Base-by-base conservation (phyloP, 1,140 invertebrate species). In the Drosophila ogumai region DNA sequence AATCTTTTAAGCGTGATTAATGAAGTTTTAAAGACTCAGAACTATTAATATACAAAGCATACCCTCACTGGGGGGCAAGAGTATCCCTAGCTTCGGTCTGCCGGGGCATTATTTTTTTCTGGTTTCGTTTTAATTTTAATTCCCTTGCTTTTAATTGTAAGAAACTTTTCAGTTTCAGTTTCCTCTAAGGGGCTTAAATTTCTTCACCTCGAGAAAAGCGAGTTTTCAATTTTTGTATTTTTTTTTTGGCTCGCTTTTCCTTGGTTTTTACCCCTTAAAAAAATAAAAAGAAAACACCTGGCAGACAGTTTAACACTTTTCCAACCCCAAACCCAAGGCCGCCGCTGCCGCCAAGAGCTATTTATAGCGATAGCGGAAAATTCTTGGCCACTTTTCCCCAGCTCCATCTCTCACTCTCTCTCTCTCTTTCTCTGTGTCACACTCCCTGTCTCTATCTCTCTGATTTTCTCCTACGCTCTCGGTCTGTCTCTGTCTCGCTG, bases 241-340 rank as follows among this genome's bases (percentile, higher is more conserved):
- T 38, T 10, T 55, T 13, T 17, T 43, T 19, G 3, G 32, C 32
- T 54, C 17, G 50, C 50, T 54, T 54, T 54, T 22, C 47, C 8
- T 38, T 22, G 19, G 32, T 34, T 41, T 57, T 40, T 3, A 28
- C 9, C 25, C 25, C 25, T 22, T 3, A 22, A 22, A 22, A n/a
- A 25, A 17, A 5, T 17, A 65, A 69, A 31, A 47, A 15, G 22
- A 46, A 28, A 32, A 61, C 69, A 72, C 69, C 69, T 72, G 52
- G 69, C 69, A 58, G 69, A 72, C 69, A 71, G 55, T 41, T 69
- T 72, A 72, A 72, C 67, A 59, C 68, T 69, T 57, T 66, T 65
- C 36, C 52, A 31, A 22, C 15, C 10, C 55, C 31, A 31, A 49
- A 59, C 77, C 71, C 65, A 46, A 67, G 66, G 80, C 75, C 54